Percentiles rank a stretch among this genome's conserved stretches.
phyloP scores from a whole-genome alignment of 2,113 vertebrate genomes.

The Carassius carassius region DNA sequence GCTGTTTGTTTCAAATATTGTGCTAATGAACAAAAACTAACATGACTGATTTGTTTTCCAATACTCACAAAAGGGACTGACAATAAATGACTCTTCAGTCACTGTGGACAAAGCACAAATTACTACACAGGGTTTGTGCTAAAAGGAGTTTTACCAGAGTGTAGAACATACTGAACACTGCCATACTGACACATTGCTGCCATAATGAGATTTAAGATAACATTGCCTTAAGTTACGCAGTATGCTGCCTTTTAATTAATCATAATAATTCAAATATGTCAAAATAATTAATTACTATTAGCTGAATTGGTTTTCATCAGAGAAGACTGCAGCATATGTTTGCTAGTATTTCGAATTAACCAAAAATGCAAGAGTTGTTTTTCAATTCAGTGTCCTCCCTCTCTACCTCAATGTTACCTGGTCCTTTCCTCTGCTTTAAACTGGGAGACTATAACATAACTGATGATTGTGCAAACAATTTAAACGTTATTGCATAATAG shows the following conservation, averaged over 20 bases:
- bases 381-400: not conserved
- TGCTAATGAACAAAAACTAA: constrained; percentile 3
- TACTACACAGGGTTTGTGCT: constrained; percentile 15
- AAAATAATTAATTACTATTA: not conserved
- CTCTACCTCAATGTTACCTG: constrained; percentile 4
- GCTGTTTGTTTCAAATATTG: constrained; percentile 28
- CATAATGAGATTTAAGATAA: constrained; percentile 22
- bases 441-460: constrained; percentile 51
- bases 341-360: constrained; percentile 8
- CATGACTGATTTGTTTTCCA: constrained; percentile 36
- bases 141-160: constrained; percentile 22
- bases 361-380: not conserved
- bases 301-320: not conserved
- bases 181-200: constrained; percentile 25
- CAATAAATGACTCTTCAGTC: not conserved
- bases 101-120: constrained; percentile 16
- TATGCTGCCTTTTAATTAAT: constrained; percentile 28
- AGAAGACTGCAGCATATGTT: not conserved
- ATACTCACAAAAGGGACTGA: constrained; percentile 31
- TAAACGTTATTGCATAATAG: constrained; percentile 79
- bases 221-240: constrained; percentile 10
- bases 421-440: constrained; percentile 37
- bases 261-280: not conserved
- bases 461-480: constrained; percentile 79
- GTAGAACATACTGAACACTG: constrained; percentile 23